Evolutionary conservation across 2,113 vertebrate species (phyloP).

Genomic region (Sylvietta virens): DNA sequence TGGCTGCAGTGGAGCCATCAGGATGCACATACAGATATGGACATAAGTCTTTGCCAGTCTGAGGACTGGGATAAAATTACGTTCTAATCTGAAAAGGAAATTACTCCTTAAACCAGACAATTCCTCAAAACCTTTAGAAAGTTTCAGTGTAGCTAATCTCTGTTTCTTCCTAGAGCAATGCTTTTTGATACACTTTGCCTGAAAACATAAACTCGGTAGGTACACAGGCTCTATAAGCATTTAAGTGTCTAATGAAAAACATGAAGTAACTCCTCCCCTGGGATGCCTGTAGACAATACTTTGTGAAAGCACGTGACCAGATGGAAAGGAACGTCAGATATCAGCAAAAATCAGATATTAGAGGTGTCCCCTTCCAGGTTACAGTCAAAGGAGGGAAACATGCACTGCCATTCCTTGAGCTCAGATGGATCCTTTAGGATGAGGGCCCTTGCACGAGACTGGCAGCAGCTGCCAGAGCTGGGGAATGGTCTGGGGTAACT

Average conservation of each 20-base stretch:
- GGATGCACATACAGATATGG: neutral
- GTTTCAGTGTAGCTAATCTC: neutral
- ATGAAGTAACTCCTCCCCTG: neutral
- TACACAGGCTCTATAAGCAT: neutral
- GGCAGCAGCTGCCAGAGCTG: neutral
- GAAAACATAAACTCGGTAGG: neutral
- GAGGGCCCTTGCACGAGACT: rapidly evolving
- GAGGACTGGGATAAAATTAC: neutral
- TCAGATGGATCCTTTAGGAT: neutral
- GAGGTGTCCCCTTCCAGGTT: neutral
- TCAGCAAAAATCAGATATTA: neutral
- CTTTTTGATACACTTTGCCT: neutral
- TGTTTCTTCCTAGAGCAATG: neutral
- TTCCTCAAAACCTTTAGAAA: neutral
- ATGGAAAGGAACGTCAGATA: neutral
- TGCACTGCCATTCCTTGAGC: neutral
- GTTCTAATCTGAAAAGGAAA: neutral
- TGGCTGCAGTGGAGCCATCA: neutral
- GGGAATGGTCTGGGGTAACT: neutral
- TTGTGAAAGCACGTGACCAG: neutral
- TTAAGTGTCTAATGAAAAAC: neutral
- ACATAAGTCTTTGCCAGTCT: neutral
- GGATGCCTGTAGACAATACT: neutral
- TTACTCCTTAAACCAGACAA: neutral
- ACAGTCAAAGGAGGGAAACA: neutral